Evolutionary conservation across 2,113 vertebrate species (phyloP).

Genomic region (Marcusenius ussheri): DNA sequence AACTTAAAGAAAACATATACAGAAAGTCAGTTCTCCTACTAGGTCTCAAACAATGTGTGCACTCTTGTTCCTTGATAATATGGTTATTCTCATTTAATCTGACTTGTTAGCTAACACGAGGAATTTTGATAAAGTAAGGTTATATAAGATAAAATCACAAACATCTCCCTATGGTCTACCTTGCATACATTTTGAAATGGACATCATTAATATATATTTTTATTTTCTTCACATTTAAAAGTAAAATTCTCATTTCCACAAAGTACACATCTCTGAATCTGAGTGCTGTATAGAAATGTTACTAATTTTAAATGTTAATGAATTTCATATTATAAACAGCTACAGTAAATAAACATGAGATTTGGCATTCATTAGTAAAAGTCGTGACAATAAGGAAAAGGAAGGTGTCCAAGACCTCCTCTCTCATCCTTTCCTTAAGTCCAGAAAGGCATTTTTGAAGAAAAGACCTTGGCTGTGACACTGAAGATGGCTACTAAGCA

Average conservation of each 20-base stretch:
- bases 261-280: too few relatives aligned
- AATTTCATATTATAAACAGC: too few relatives aligned
- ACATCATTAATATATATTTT: not conserved
- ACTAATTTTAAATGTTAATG: too few relatives aligned
- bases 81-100: not conserved
- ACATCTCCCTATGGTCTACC: not conserved
- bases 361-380: not conserved
- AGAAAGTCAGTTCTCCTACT: not conserved
- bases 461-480: too few relatives aligned
- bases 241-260: too few relatives aligned
- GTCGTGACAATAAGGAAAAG: not conserved
- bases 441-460: too few relatives aligned
- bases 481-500: not conserved
- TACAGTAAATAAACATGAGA: not conserved
- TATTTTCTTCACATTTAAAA: too few relatives aligned
- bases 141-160: too few relatives aligned
- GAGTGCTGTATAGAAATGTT: too few relatives aligned
- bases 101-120: not conserved
- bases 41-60: not conserved
- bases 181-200: not conserved
- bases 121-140: not conserved
- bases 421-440: not conserved
- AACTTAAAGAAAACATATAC: conserved; percentile 58
- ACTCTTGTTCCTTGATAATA: not conserved
- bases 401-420: not conserved